Evolutionary conservation across 2,888 invertebrate genomes (phyloP).

Genomic region (Protonemura montana): DNA sequence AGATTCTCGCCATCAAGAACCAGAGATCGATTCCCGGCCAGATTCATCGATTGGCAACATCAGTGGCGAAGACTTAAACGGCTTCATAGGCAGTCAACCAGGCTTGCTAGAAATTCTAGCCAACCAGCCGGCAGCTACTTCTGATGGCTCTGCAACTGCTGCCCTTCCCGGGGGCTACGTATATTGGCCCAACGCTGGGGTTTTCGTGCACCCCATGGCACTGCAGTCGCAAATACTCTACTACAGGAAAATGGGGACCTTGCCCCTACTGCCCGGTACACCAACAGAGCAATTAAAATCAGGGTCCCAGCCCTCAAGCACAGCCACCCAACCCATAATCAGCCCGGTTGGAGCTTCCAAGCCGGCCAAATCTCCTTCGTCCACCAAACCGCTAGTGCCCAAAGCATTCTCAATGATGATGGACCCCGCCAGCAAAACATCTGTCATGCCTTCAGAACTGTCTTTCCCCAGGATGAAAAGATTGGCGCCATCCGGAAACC

Average conservation of each 20-base stretch:
- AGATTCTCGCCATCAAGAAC: background rate
- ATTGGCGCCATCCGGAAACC: constrained; percentile 44
- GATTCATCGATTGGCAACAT: background rate
- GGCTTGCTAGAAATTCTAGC: background rate
- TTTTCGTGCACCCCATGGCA: constrained; percentile 78
- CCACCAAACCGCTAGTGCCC: constrained; percentile 43
- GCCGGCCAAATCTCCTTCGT: background rate
- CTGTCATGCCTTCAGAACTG: constrained; percentile 45
- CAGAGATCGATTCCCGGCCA: background rate
- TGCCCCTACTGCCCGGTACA: constrained; percentile 46
- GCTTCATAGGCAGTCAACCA: background rate
- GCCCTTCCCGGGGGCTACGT: constrained; percentile 61
- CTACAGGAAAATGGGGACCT: constrained; percentile 76
- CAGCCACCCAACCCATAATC: constrained; percentile 28
- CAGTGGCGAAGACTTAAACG: background rate
- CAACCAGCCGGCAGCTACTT: background rate
- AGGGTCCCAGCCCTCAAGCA: background rate
- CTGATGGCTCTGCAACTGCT: background rate
- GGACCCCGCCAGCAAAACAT: constrained; percentile 40
- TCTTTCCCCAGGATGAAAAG: constrained; percentile 48
- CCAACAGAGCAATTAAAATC: constrained; percentile 26
- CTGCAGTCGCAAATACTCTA: constrained; percentile 75
- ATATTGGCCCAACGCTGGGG: constrained; percentile 75
- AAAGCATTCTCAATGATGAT: constrained; percentile 46
- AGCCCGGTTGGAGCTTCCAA: constrained; percentile 43